Conservation (phyloP, 2,113 vertebrate species). For the Cisticola juncidis region DNA sequence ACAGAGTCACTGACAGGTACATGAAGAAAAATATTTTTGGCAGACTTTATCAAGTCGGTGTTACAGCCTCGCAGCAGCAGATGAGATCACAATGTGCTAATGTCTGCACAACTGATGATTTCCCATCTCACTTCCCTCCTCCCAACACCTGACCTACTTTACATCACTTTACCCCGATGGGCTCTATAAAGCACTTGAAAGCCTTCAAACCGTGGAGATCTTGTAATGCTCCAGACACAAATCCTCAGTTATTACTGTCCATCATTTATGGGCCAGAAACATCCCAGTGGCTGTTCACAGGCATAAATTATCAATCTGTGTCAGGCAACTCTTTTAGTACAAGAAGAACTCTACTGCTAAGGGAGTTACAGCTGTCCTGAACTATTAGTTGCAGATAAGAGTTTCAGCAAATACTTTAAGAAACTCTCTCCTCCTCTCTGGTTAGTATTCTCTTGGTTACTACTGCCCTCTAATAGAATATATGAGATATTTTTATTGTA, state of each 20-base stretch:
- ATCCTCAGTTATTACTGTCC: constrained; percentile 17
- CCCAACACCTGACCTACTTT: constrained; percentile 54
- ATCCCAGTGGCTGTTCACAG: neutral
- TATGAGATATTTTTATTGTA: neutral
- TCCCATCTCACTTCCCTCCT: neutral
- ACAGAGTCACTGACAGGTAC: constrained; percentile 20
- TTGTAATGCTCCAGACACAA: neutral
- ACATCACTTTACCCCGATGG: neutral
- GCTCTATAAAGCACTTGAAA: constrained; percentile 14
- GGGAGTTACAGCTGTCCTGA: neutral
- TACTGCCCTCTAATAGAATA: neutral
- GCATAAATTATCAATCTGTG: constrained; percentile 27
- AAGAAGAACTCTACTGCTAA: neutral
- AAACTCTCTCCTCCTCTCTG: neutral
- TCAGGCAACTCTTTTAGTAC: neutral
- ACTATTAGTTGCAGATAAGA: neutral
- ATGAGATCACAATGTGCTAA: constrained; percentile 57
- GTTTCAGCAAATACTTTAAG: neutral
- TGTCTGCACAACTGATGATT: constrained; percentile 20
- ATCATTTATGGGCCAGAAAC: neutral
- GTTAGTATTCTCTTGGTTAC: neutral
- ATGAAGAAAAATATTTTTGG: constrained; percentile 49
- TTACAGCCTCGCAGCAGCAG: constrained; percentile 16
- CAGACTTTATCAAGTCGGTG: constrained; percentile 29
- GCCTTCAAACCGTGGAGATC: neutral